Evolutionary conservation across 2,888 invertebrate species (phyloP), one percentile per base, ranked within the genome.

Genomic region (Oxycera nigricornis): DNA sequence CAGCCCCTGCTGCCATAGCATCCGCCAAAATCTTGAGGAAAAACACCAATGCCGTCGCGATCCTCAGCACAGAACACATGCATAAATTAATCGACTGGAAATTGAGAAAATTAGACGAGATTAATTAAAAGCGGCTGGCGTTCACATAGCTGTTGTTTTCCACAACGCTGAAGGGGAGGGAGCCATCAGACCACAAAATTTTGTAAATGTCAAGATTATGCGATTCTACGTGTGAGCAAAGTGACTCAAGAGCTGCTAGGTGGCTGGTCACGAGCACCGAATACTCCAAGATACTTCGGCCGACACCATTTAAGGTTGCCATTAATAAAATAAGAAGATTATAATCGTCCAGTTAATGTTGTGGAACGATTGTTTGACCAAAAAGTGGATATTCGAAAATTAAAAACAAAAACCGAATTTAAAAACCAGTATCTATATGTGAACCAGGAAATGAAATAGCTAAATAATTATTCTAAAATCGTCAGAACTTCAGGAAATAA

Each of bases 171-270:
- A 46, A 46, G 3, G 46, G 11, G 59, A 28, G 30, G 26, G 59
- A 30, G 28, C 24, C n/a, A 59, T 28, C 30, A 30, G n/a, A 59
- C 59, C 22, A 30, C 2, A 59, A n/a, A 28, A 20, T 28, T 28
- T 26, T 59, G 59, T 28, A 59, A 59, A 59, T 59, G 59, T 59
- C 59, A 59, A 59, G 59, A 28, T 28, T 30, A 59, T 14, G 30
- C 17, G 20, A 55, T 24, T 59, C 30, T 59, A 4, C n/a, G 30
- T 28, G 11, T 59, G 30, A 59, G 26, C 30, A 30, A 59, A 22
- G 28, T 59, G 26, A 59, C 26, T 59, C 59, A 55, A 39, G 46
- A 46, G 46, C 46, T 46, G 11, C 17, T 46, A 46, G 14, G 3
- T 3, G 17, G 46, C 4, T 46, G 11, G 46, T 46, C 46, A 7